Evolutionary conservation across 2,888 invertebrate genomes (phyloP).

Genomic region (Omphaloscelis lunosa): DNA sequence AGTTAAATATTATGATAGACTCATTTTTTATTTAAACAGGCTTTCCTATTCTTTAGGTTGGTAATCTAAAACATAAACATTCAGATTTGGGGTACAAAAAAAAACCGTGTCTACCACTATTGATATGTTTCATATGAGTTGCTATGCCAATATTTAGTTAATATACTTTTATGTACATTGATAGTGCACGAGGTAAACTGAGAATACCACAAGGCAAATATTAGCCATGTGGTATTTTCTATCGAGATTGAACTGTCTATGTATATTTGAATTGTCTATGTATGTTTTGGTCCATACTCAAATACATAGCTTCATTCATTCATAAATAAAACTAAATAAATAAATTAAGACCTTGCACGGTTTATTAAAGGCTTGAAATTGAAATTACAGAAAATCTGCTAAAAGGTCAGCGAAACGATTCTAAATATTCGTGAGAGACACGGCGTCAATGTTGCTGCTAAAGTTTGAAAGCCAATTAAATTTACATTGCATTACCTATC

Average conservation of each 20-base stretch:
- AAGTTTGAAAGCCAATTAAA: not conserved
- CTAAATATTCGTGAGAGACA: conserved; percentile 16
- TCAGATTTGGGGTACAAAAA: not conserved
- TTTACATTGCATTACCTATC: not conserved
- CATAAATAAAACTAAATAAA: not conserved
- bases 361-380: conserved; percentile 23
- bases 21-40: conserved; percentile 7
- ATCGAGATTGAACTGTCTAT: conserved; percentile 4
- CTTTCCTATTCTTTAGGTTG: not conserved
- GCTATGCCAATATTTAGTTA: conserved; percentile 25
- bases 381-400: conserved; percentile 5
- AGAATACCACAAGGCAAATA: conserved; percentile 27
- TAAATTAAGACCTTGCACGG: conserved; percentile 21
- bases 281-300: not conserved
- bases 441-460: conserved; percentile 19
- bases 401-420: conserved; percentile 26
- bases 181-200: conserved; percentile 24
- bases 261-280: no score
- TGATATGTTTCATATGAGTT: not conserved
- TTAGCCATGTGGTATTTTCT: conserved; percentile 20
- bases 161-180: conserved; percentile 7
- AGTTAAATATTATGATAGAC: conserved; percentile 4
- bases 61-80: not conserved
- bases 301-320: not conserved
- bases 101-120: not conserved